Conservation (phyloP, 2,113 vertebrate species). For the Oryzias woworae region DNA sequence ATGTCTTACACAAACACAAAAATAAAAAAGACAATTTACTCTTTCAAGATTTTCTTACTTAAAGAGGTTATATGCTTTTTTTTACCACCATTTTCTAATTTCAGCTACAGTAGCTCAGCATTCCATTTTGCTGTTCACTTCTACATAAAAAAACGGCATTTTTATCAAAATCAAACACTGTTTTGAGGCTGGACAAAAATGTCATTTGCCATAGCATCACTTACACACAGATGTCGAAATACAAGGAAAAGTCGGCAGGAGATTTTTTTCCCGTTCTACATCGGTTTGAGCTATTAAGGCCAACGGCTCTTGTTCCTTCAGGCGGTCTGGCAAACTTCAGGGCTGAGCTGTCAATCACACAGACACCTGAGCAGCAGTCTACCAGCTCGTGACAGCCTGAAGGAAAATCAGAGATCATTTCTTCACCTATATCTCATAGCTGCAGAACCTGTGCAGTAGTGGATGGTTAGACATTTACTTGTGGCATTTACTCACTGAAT, state of each 20-base stretch:
- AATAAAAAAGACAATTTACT: too few relatives aligned
- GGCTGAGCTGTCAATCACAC: slow-evolving; percentile 40
- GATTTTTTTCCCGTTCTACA: slow-evolving; percentile 5
- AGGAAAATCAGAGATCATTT: slow-evolving; percentile 26
- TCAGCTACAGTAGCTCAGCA: too few relatives aligned
- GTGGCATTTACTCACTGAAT: slow-evolving; percentile 64
- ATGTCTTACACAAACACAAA: too few relatives aligned
- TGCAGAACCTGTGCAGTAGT: slow-evolving; percentile 38
- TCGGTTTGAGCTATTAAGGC: slow-evolving; percentile 17
- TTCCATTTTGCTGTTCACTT: too few relatives aligned
- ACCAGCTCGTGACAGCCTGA: slow-evolving; percentile 21
- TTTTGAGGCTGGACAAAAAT: background rate
- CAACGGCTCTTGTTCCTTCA: slow-evolving; percentile 6
- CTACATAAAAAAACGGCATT: too few relatives aligned
- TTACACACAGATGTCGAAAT: slow-evolving; percentile 12
- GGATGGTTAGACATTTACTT: slow-evolving; percentile 45
- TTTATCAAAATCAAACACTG: background rate
- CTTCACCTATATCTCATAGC: slow-evolving; percentile 5
- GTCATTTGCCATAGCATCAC: slow-evolving; percentile 1
- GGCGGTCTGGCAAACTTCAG: slow-evolving; percentile 6
- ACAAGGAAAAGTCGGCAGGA: slow-evolving; percentile 14
- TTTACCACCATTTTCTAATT: too few relatives aligned
- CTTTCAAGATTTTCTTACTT: too few relatives aligned
- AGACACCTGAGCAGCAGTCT: slow-evolving; percentile 31
- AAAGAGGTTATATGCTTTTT: too few relatives aligned